A percentile compares a stretch with the other conserved stretches of the same genome.
Conservation (phyloP, 2,797 vertebrate species). For the Falco biarmicus region DNA sequence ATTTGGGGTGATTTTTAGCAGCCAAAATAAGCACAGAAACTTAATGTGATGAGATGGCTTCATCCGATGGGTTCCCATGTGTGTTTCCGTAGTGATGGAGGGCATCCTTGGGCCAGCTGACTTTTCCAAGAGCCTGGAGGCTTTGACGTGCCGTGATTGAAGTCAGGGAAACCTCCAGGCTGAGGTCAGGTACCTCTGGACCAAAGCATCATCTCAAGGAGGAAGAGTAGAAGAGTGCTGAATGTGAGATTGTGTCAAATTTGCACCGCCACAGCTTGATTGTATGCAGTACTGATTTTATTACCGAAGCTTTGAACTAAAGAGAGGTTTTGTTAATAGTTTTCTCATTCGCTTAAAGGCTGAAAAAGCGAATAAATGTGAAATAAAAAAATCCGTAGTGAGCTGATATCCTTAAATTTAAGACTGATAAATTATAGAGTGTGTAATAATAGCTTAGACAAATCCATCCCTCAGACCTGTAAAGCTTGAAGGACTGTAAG, state of each 20-base stretch:
- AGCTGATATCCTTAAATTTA: slow-evolving; percentile 18
- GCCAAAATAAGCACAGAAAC: not conserved
- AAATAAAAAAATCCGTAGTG: not conserved
- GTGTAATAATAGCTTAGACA: slow-evolving; percentile 4
- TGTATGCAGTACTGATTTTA: not conserved
- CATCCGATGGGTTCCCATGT: accelerated
- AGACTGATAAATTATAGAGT: slow-evolving; percentile 6
- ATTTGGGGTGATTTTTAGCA: not conserved
- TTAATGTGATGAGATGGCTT: accelerated
- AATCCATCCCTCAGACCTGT: not conserved
- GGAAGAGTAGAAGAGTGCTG: not conserved
- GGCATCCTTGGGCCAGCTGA: not conserved
- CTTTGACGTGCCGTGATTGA: not conserved
- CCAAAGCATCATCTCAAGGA: not conserved
- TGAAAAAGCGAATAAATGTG: slow-evolving; percentile 18
- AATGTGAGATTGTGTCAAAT: not conserved
- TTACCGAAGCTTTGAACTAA: not conserved
- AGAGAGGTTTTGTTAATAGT: not conserved
- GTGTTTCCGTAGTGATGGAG: not conserved
- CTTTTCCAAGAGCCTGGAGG: not conserved
- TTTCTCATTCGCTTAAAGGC: not conserved
- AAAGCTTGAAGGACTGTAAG: not conserved
- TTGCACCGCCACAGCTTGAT: not conserved
- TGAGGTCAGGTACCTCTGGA: not conserved
- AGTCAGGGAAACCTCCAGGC: not conserved